Evolutionary conservation across 2,797 vertebrate genomes (phyloP).

Genomic region (Crocodylus rhombifer): DNA sequence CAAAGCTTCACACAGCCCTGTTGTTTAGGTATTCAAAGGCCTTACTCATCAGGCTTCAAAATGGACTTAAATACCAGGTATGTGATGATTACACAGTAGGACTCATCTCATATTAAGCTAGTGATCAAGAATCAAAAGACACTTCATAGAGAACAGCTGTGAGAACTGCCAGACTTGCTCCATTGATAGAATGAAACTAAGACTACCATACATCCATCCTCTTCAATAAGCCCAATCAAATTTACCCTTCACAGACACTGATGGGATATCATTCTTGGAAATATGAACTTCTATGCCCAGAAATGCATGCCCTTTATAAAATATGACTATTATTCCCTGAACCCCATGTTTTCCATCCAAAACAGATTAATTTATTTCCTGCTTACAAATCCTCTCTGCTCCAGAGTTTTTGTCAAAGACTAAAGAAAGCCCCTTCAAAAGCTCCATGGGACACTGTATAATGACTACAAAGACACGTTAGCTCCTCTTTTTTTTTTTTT

Average conservation of each 20-base stretch:
- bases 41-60: neutral
- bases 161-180: neutral
- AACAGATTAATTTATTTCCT: neutral
- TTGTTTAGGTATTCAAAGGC: neutral
- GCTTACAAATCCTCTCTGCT: neutral
- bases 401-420: neutral
- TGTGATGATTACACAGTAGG: too few species aligned
- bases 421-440: neutral
- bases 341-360: neutral
- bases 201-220: neutral
- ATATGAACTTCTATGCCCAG: fast-evolving
- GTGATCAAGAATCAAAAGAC: neutral
- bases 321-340: neutral
- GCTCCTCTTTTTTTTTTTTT: neutral
- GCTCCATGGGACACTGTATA: neutral
- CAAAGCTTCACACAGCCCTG: too few species aligned
- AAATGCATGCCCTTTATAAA: neutral
- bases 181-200: neutral
- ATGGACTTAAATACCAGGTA: neutral
- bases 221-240: neutral
- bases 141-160: fast-evolving
- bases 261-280: neutral
- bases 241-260: neutral
- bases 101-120: neutral
- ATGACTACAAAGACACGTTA: neutral